Evolutionary conservation across 2,113 vertebrate species (phyloP).

Genomic region (Diadophis punctatus): DNA sequence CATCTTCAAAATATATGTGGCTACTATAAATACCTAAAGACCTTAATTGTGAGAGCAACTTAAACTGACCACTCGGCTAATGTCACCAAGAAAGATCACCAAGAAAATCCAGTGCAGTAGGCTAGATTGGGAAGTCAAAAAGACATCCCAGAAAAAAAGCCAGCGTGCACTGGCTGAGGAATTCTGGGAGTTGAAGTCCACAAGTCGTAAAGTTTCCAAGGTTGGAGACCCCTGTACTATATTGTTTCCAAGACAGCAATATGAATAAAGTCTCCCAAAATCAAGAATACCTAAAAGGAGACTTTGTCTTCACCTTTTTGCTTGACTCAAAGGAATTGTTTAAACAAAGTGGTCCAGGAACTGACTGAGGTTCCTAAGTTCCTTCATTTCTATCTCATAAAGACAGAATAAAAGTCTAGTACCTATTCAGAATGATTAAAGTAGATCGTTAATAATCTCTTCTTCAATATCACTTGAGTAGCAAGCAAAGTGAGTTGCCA

Average conservation of each 20-base stretch:
- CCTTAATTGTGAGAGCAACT: neutral
- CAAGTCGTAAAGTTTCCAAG: too few species aligned
- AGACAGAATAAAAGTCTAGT: neutral
- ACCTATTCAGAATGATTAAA: neutral
- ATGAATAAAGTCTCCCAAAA: neutral
- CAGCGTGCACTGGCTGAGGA: too few species aligned
- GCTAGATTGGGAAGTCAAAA: neutral
- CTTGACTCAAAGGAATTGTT: neutral
- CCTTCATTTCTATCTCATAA: neutral
- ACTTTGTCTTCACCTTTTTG: neutral
- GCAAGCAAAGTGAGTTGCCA: neutral
- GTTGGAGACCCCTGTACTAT: neutral
- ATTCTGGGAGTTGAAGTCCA: too few species aligned
- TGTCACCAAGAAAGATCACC: neutral
- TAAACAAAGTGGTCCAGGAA: neutral
- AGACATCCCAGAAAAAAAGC: neutral
- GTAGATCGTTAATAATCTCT: neutral
- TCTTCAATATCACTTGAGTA: neutral
- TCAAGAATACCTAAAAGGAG: neutral
- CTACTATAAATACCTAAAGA: neutral
- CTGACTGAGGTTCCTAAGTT: neutral
- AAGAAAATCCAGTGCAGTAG: neutral
- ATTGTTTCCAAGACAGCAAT: neutral
- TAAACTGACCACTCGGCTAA: neutral
- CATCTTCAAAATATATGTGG: neutral